These are phyloP conservation scores for Oncorhynchus kisutch DNA, from an alignment of 2,113 vertebrate species.

Conservation along the genomic window DNA sequence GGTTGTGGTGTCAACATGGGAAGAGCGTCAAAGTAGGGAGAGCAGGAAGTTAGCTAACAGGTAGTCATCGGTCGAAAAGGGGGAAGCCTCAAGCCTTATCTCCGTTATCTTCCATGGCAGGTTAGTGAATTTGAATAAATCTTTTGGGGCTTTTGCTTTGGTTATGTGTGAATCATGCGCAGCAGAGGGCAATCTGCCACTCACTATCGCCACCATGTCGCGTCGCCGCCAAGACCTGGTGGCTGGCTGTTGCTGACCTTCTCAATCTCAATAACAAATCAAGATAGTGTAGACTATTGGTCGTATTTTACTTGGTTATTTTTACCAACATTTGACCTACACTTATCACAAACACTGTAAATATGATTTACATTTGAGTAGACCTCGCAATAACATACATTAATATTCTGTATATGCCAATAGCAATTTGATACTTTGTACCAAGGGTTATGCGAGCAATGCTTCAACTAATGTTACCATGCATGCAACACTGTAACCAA, in stretches of 20 bases:
- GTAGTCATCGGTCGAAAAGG: not conserved
- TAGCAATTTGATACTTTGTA: no score
- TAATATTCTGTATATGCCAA: no score
- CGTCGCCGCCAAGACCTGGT: not conserved
- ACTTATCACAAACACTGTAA: not conserved
- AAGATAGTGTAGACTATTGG: no score
- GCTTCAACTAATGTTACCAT: not conserved
- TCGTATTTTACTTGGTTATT: no score
- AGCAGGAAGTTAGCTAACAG: conserved; percentile 19
- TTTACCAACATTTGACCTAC: no score
- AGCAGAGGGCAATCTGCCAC: no score
- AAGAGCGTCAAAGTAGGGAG: not conserved
- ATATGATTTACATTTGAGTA: not conserved
- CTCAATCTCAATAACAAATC: not conserved
- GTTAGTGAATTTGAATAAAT: not conserved
- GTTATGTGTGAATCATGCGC: not conserved
- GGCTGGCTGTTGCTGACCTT: not conserved
- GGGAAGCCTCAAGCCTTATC: not conserved
- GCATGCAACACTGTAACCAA: not conserved
- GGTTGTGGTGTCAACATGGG: not conserved
- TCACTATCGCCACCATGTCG: not conserved
- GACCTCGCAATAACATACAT: not conserved
- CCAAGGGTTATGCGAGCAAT: no score
- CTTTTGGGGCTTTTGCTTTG: not conserved
- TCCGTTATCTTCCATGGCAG: conserved; percentile 2